Evolutionary conservation across 2,888 invertebrate genomes (phyloP), one percentile per base, ranked within the genome.

Genomic region (Nezara viridula): DNA sequence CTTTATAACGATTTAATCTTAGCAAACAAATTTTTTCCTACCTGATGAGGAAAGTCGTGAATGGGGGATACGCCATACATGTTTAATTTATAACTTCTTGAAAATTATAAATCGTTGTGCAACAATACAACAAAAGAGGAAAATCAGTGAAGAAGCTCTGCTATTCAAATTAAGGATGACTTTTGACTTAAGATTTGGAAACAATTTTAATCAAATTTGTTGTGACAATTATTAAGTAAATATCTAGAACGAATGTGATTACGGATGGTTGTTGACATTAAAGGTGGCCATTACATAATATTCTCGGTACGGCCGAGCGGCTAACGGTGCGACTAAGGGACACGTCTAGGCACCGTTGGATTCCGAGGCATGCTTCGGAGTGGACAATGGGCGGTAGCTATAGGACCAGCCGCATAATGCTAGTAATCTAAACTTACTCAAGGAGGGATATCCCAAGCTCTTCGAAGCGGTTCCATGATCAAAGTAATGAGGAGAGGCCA

Each of bases 301-400:
- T 73, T 37, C 32, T 73, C 40, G 44, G 9, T 40, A 81, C 44
- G 44, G n/a, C 81, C 12, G 4, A n/a, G 44, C 44, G 24, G 44
- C 40, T 81, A 81, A 81, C 81, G 81, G 81, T 81, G 44, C 40
- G 14, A 81, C 24, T 40, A 14, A 81, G 32, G 10, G 44, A 44
- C 81, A 81, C 81, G 81, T 24, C 40, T n/a, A 47, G 44, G 81
- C 4, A 81, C 81, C 81, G 81, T 81, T 81, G 81, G 81, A 81
- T 44, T 44, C 81, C 81, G 24, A 21, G 24, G 16, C 77, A 44
- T 77, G 40, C 9, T 40, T 0, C 21, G 1, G 24, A n/a, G 44
- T 44, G 81, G 81, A 81, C 81, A 81, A 81, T 81, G 81, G 40
- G n/a, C 81, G 44, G 44, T 44, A n/a, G 44, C 81, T 44, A 40